Conservation (phyloP, 1,140 invertebrate species). For the Parapsyche elsis region DNA sequence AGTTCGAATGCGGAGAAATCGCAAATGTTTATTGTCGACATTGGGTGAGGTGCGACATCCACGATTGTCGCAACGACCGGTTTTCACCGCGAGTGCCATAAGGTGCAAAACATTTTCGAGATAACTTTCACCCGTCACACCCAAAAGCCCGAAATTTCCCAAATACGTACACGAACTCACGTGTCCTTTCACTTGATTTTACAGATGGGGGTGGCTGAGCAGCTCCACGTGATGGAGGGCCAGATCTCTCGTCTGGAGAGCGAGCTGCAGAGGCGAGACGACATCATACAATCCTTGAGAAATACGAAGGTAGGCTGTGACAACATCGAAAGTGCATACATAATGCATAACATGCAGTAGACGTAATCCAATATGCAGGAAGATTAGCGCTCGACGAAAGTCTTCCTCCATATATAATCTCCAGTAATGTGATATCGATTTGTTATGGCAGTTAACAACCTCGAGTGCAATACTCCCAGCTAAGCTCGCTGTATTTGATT, state of each 20-base stretch:
- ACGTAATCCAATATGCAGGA: background rate
- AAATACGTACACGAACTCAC: no score
- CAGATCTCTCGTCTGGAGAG: slow-evolving; percentile 53
- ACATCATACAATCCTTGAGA: slow-evolving; percentile 54
- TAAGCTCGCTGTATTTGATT: no score
- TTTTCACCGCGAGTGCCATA: slow-evolving; percentile 8
- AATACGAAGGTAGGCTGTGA: slow-evolving; percentile 43
- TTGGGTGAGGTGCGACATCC: no score
- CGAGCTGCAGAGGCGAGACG: slow-evolving; percentile 53
- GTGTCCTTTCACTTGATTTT: slow-evolving; percentile 17
- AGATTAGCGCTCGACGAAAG: background rate
- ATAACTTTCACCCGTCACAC: background rate
- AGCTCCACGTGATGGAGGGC: slow-evolving; percentile 55
- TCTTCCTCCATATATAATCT: background rate
- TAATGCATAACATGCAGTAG: background rate
- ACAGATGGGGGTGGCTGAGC: slow-evolving; percentile 54
- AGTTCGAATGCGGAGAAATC: background rate
- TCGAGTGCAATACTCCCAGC: no score
- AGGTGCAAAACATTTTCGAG: slow-evolving; percentile 8
- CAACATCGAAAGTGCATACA: background rate
- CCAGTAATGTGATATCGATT: background rate
- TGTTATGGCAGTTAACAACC: no score
- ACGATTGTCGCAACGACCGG: slow-evolving; percentile 2
- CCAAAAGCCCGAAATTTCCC: background rate
- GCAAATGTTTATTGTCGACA: background rate